Evolutionary conservation across 2,113 vertebrate genomes (phyloP).

Genomic region (Pionites leucogaster): DNA sequence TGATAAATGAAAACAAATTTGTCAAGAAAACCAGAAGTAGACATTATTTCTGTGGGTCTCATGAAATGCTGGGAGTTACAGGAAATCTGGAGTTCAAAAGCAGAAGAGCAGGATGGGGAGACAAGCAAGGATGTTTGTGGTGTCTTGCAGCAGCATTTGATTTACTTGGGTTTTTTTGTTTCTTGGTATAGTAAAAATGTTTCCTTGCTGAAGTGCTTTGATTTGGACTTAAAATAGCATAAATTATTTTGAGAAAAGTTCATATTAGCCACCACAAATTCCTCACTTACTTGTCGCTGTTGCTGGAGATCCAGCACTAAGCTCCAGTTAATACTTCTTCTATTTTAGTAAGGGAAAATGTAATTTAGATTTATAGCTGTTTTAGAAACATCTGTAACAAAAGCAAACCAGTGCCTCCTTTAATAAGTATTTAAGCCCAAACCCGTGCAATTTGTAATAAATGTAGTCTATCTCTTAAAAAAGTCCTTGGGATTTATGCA

Average conservation of each 20-base stretch:
- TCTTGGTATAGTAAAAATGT: not conserved
- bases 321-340: not conserved
- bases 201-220: conserved; percentile 11
- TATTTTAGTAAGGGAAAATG: conserved; percentile 17
- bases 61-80: not conserved
- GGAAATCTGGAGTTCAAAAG: not conserved
- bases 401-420: not conserved
- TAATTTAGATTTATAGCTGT: conserved; percentile 21
- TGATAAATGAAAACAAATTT: not conserved
- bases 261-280: not conserved
- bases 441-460: not conserved
- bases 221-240: conserved; percentile 6
- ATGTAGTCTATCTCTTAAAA: not conserved
- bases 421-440: not conserved
- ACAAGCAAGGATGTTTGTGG: not conserved
- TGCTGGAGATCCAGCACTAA: not conserved
- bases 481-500: not conserved
- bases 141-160: not conserved
- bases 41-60: not conserved
- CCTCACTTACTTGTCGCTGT: not conserved
- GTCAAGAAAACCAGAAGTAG: not conserved
- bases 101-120: not conserved
- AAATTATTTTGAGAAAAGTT: not conserved
- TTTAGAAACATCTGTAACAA: conserved; percentile 1
- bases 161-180: not conserved